A percentile compares a stretch with the other conserved stretches of the same genome.
Evolutionary conservation across 1,140 invertebrate genomes (phyloP).

Genomic region (Bradynema listronoti): DNA sequence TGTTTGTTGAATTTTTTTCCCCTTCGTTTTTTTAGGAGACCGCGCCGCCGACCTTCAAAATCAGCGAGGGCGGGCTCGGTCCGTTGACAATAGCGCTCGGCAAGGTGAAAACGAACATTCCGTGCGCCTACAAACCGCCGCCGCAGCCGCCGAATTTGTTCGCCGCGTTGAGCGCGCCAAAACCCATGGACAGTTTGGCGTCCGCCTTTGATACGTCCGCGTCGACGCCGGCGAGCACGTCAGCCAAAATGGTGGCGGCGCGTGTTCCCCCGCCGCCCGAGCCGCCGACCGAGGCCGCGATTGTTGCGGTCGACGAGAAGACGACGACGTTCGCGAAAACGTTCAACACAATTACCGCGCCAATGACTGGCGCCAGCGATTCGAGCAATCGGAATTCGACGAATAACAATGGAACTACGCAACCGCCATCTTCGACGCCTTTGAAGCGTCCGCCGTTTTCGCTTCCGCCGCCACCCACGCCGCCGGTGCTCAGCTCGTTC

Average conservation of each 20-base stretch:
- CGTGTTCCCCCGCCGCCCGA: conserved; percentile 9
- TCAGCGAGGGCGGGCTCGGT: conserved; percentile 13
- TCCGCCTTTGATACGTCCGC: conserved; percentile 16
- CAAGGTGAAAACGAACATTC: conserved; percentile 23
- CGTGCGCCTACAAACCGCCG: conserved; percentile 14
- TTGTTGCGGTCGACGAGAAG: too few species aligned
- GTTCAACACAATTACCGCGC: too few species aligned
- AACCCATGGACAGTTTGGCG: not conserved
- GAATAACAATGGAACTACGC: not conserved
- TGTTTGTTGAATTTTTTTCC: too few species aligned
- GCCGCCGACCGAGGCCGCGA: not conserved
- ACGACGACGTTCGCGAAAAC: too few species aligned
- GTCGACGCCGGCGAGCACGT: conserved; percentile 10
- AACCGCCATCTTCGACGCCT: not conserved
- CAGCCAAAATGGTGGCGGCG: conserved; percentile 12
- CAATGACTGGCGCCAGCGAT: too few species aligned
- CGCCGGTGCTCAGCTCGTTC: too few species aligned
- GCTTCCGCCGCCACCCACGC: not conserved
- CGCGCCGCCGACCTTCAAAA: conserved; percentile 6
- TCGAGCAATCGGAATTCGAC: not conserved
- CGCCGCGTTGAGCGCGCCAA: not conserved
- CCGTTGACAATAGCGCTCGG: conserved; percentile 19
- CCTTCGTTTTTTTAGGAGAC: conserved; percentile 16
- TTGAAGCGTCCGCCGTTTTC: not conserved
- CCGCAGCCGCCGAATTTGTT: not conserved